These are phyloP conservation scores for Noctua comes DNA, from an alignment of 2,888 invertebrate genomes.

Conservation along the genomic window DNA sequence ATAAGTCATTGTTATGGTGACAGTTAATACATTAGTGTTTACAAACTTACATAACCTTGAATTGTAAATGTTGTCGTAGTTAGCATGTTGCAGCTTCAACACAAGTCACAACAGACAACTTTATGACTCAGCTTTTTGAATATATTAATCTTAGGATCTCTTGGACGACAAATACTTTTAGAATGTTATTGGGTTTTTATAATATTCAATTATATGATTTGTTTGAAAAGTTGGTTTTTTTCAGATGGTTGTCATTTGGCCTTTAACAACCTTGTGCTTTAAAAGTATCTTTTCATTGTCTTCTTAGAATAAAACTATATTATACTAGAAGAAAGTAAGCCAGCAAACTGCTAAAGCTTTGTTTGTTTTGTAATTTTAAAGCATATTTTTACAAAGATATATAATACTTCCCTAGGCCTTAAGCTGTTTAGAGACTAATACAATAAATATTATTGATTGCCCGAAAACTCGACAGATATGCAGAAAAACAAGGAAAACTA, in stretches of 20 bases:
- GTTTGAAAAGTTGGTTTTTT: not conserved
- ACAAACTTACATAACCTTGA: conserved; percentile 67
- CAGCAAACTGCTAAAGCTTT: not conserved
- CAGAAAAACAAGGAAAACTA: conserved; percentile 92
- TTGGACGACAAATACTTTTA: not conserved
- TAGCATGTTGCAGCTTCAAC: conserved; percentile 30
- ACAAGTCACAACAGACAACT: conserved; percentile 20
- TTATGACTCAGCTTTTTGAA: conserved; percentile 49
- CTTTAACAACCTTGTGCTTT: not conserved
- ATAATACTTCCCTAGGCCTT: not conserved
- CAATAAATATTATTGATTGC: not conserved
- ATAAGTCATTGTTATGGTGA: conserved; percentile 32
- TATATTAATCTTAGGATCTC: not conserved
- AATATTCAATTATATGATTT: no score
- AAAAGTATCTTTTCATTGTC: not conserved
- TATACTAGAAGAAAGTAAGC: not conserved
- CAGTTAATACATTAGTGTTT: conserved; percentile 57
- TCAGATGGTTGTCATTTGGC: not conserved
- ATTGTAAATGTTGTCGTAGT: conserved; percentile 38
- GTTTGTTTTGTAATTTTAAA: not conserved
- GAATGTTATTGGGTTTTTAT: not conserved
- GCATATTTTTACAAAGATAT: not conserved
- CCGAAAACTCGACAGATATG: conserved; percentile 85
- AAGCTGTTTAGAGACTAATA: not conserved
- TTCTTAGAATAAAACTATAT: not conserved